Evolutionary conservation across 2,888 invertebrate genomes (phyloP).

Genomic region (Coleophora deauratella): DNA sequence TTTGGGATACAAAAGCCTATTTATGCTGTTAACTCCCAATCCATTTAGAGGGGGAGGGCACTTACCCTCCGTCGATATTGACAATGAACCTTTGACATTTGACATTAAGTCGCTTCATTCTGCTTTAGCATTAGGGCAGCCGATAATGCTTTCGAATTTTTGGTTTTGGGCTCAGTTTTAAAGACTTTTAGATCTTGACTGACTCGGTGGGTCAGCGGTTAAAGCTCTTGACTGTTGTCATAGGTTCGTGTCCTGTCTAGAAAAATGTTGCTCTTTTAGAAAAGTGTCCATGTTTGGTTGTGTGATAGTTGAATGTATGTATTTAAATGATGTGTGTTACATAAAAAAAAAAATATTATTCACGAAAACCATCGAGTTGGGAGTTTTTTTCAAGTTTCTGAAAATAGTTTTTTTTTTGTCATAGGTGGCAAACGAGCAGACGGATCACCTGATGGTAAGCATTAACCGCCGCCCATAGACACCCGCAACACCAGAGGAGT

Average conservation of each 20-base stretch:
- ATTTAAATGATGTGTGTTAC: too few species aligned
- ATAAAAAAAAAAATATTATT: too few species aligned
- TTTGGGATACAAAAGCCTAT: conserved; percentile 70
- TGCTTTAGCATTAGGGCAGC: conserved; percentile 25
- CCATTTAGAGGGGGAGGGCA: conserved; percentile 29
- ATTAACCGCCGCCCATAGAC: too few species aligned
- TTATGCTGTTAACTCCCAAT: conserved; percentile 69
- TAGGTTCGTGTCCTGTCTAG: neutral
- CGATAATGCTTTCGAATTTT: neutral
- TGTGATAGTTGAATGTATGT: neutral
- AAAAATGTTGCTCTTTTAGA: too few species aligned
- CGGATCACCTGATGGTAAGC: too few species aligned
- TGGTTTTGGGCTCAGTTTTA: neutral
- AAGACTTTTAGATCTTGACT: neutral
- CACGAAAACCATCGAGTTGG: too few species aligned
- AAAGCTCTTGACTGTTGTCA: neutral
- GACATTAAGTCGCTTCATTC: conserved; percentile 37
- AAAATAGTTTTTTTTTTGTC: too few species aligned
- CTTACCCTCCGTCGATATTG: conserved; percentile 36
- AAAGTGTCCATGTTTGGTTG: too few species aligned
- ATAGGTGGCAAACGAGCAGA: too few species aligned
- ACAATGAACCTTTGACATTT: conserved; percentile 38
- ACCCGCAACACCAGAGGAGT: too few species aligned
- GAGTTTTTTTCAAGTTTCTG: too few species aligned
- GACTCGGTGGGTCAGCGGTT: too few species aligned